These are phyloP conservation scores for Knipowitschia caucasica DNA, from an alignment of 2,797 vertebrate genomes.

Conservation along the genomic window DNA sequence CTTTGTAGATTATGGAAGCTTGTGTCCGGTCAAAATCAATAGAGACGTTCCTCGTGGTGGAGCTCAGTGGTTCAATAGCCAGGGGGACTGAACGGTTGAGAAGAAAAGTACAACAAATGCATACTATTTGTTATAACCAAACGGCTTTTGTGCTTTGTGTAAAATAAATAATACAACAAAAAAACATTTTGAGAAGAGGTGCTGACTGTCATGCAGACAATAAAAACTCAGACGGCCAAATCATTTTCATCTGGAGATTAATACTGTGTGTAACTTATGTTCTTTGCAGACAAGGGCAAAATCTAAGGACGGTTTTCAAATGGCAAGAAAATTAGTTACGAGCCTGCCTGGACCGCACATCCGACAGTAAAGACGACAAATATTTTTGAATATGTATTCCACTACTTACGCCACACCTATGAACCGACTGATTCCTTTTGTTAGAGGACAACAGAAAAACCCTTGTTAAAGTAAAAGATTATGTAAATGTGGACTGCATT, in stretches of 20 bases:
- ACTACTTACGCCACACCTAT: no score
- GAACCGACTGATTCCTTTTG: no score
- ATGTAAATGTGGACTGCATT: no score
- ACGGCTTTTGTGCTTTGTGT: constrained; percentile 54
- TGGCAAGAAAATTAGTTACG: constrained; percentile 69
- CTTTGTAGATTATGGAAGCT: constrained; percentile 64
- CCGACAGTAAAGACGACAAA: constrained; percentile 73
- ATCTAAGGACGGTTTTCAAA: constrained; percentile 60
- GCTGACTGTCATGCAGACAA: constrained; percentile 64
- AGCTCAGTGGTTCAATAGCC: constrained; percentile 77
- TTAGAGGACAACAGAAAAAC: no score
- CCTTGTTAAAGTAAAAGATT: no score
- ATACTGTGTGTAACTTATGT: constrained; percentile 63
- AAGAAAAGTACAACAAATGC: constrained; percentile 36
- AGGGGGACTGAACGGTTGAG: constrained; percentile 70
- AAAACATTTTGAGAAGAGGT: constrained; percentile 54
- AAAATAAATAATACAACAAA: no score
- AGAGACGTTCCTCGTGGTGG: constrained; percentile 76
- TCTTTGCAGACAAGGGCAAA: constrained; percentile 63
- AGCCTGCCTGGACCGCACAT: constrained; percentile 63
- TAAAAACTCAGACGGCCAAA: constrained; percentile 63
- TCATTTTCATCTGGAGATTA: constrained; percentile 73
- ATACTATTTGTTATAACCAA: constrained; percentile 26
- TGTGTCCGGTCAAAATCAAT: constrained; percentile 80
- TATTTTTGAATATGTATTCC: no score